Evolutionary conservation across 2,113 vertebrate genomes (phyloP), one percentile per base, ranked within the genome.

Genomic region (Prionailurus bengalensis): DNA sequence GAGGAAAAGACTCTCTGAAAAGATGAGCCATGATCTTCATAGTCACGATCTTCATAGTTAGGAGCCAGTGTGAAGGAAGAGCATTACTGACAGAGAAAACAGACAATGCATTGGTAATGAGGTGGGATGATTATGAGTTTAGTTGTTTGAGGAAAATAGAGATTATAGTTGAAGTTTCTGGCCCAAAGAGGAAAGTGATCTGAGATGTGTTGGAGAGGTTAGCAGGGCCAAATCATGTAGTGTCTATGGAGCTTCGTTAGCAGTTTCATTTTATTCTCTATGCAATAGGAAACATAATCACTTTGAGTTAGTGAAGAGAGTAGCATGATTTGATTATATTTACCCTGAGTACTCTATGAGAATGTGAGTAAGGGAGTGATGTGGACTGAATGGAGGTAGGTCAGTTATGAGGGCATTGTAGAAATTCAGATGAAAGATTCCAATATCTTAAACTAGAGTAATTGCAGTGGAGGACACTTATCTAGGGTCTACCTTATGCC

Each of bases 131-230:
- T 36, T 94, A 45, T 89, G 15, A 68, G 16, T 12, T 90, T 93
- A n/a, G 19, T 12, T 89, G 6, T 83, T 95, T 78, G 31, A 92
- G 82, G 5, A 96, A 91, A 97, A 71, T 33, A 91, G 61, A 80
- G 55, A 85, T 86, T 73, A 71, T 63, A 25, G 3, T 93, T 87
- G 15, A n/a, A 86, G 4, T 61, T 71, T 80, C 71, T 92, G 51
- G 27, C 1, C 27, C 63, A 89, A 82, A 42, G 79, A 21, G 51
- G 42, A 89, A 8, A 83, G 25, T 68, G 42, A 13, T 86, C 19
- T 73, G 36, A 94, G 21, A 58, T 29, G 6, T 23, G 1, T 45
- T 93, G 23, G 16, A 81, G 33, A 91, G 16, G 9, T 92, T 48
- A 55, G 16, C 10, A 83, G 15, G 33, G 1, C 17, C 10, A 61